Evolutionary conservation across 1,140 invertebrate species (phyloP).

Genomic region (Magallana gigas): DNA sequence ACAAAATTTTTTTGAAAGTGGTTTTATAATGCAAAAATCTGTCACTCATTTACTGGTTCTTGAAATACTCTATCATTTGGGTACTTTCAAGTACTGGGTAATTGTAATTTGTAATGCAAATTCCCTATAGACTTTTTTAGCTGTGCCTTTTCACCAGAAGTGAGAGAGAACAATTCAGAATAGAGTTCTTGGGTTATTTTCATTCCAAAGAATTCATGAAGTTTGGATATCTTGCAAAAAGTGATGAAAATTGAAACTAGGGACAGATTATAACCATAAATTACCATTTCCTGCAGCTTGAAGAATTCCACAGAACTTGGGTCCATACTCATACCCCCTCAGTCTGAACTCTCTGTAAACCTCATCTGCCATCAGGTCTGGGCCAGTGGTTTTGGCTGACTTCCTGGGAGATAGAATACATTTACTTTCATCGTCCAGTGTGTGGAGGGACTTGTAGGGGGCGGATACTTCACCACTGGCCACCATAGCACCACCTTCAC

Average conservation of each 20-base stretch:
- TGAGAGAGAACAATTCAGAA: no score
- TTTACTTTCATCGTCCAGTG: background rate
- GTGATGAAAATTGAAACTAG: no score
- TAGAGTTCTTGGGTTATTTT: no score
- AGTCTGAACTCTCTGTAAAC: constrained; percentile 96
- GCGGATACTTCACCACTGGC: constrained; percentile 79
- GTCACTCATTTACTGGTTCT: no score
- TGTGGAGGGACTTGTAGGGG: background rate
- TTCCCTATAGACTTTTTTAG: no score
- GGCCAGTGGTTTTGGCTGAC: background rate
- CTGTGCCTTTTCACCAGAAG: no score
- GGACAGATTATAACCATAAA: background rate
- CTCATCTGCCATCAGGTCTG: constrained; percentile 84
- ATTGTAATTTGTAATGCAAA: no score
- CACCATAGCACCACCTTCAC: constrained; percentile 89
- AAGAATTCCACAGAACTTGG: constrained; percentile 86
- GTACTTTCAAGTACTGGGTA: no score
- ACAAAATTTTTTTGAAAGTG: background rate
- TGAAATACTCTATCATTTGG: no score
- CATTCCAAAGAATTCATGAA: no score
- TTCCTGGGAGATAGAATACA: constrained; percentile 39
- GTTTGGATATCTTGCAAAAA: no score
- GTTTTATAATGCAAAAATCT: background rate
- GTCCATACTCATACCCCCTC: constrained; percentile 94
- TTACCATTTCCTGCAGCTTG: constrained; percentile 62